These are phyloP conservation scores for Tychaedon coryphoeus DNA, from an alignment of 2,113 vertebrate species.

Conservation along the genomic window DNA sequence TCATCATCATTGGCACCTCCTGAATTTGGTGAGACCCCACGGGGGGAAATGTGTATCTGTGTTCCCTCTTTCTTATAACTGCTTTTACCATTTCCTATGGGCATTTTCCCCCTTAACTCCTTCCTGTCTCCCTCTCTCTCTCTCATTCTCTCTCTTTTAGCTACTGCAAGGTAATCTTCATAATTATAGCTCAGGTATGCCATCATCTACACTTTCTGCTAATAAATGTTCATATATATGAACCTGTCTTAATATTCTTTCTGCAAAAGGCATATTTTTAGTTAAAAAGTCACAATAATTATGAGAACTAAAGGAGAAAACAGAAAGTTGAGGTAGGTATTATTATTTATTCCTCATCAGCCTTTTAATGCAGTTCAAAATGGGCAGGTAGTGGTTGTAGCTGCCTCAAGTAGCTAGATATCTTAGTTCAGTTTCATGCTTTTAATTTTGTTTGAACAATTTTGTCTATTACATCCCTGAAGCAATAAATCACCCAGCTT, in stretches of 20 bases:
- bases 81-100: background rate
- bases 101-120: background rate
- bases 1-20: background rate
- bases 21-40: background rate
- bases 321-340: background rate
- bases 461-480: background rate
- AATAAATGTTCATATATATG: background rate
- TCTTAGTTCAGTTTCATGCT: background rate
- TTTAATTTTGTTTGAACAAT: background rate
- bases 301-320: background rate
- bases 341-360: background rate
- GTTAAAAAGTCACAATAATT: background rate
- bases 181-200: background rate
- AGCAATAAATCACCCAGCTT: conserved; percentile 25
- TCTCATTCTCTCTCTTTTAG: background rate
- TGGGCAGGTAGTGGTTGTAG: background rate
- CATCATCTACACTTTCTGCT: background rate
- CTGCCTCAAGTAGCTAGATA: background rate
- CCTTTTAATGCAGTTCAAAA: background rate
- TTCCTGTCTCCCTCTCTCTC: background rate
- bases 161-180: background rate
- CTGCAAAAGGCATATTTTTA: background rate
- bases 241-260: background rate
- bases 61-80: background rate
- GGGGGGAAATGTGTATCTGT: accelerated